Percentiles rank a stretch among this genome's conserved stretches.
phyloP scores from a whole-genome alignment of 1,140 invertebrate genomes.

The Hirudo medicinalis region DNA sequence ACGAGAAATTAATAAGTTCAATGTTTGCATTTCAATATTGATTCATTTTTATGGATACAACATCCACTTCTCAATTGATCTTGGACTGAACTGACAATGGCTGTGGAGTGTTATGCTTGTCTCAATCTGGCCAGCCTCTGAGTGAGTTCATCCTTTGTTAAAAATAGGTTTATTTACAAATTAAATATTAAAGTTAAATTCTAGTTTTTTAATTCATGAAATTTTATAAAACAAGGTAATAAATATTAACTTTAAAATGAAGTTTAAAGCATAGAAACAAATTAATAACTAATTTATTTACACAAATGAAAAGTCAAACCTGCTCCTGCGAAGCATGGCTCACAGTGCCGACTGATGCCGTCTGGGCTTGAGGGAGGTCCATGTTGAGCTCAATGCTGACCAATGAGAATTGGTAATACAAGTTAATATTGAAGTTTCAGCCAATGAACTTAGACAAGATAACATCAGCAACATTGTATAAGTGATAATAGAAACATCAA shows the following conservation, averaged over 20 bases:
- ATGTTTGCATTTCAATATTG: too few species aligned
- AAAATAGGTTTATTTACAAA: slow-evolving; percentile 19
- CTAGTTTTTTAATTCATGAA: slow-evolving; percentile 11
- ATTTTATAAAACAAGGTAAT: background rate
- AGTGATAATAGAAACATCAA: too few species aligned
- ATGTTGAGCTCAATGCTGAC: slow-evolving; percentile 82
- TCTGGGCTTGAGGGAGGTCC: slow-evolving; percentile 74
- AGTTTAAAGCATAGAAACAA: background rate
- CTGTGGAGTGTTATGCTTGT: slow-evolving; percentile 42
- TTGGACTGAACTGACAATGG: too few species aligned
- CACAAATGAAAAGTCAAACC: slow-evolving; percentile 26
- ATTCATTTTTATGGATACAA: too few species aligned
- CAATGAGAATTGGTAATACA: slow-evolving; percentile 22
- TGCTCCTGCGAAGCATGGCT: slow-evolving; percentile 38
- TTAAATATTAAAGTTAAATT: slow-evolving; percentile 18
- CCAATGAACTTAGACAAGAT: background rate
- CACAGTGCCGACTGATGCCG: slow-evolving; percentile 49
- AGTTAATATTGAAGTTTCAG: background rate
- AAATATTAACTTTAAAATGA: background rate
- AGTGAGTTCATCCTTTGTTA: slow-evolving; percentile 76
- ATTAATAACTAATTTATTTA: background rate
- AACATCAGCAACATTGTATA: background rate
- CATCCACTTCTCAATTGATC: too few species aligned
- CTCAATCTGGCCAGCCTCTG: slow-evolving; percentile 81
- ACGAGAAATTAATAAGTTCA: too few species aligned